Evolutionary conservation across 2,888 invertebrate genomes (phyloP).

Genomic region (Eupeodes luniger): DNA sequence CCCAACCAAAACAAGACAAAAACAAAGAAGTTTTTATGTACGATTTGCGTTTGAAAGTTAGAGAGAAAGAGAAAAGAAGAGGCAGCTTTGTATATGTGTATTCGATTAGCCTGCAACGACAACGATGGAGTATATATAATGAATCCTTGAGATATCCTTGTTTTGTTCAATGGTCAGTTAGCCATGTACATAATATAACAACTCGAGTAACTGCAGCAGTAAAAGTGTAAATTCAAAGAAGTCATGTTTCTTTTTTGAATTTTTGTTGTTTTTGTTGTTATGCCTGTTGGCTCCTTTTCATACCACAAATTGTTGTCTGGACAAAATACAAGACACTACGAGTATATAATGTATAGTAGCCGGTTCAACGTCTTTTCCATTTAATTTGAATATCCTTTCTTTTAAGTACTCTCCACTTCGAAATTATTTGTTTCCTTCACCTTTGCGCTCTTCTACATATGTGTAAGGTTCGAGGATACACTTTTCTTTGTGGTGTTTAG

Average conservation of each 20-base stretch:
- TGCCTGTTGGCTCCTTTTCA: constrained; percentile 50
- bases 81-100: background rate
- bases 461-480: constrained; percentile 66
- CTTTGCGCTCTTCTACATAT: constrained; percentile 11
- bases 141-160: constrained; percentile 45
- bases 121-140: constrained; percentile 10
- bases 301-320: constrained; percentile 63
- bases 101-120: constrained; percentile 10
- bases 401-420: background rate
- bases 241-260: constrained; percentile 26
- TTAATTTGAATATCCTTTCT: constrained; percentile 69
- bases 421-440: constrained; percentile 16
- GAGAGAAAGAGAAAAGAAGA: background rate
- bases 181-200: constrained; percentile 23
- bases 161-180: constrained; percentile 63
- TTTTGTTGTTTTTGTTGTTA: constrained; percentile 28
- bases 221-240: constrained; percentile 44
- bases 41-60: background rate
- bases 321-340: constrained; percentile 49
- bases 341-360: constrained; percentile 13
- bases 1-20: constrained; percentile 3
- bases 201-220: constrained; percentile 42
- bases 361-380: constrained; percentile 74
- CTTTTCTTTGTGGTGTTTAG: constrained; percentile 36
- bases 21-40: background rate